Percentiles rank a stretch among this genome's conserved stretches.
phyloP scores from a whole-genome alignment of 2,113 vertebrate species.

The Xiphorhynchus elegans region DNA sequence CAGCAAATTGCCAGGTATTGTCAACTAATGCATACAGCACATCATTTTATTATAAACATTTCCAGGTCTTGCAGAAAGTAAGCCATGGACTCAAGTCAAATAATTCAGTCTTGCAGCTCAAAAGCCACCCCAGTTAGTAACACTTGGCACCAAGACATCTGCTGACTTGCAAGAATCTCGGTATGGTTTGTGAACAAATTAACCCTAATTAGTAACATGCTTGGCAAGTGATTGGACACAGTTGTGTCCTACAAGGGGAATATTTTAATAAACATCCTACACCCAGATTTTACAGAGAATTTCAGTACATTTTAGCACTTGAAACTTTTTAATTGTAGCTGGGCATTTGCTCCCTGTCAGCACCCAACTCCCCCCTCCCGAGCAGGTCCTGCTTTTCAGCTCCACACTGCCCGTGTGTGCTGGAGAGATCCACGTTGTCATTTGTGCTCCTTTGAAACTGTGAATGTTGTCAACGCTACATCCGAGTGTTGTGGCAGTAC shows the following conservation, averaged over 20 bases:
- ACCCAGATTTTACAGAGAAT: not conserved
- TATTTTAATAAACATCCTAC: not conserved
- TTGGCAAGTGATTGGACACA: not conserved
- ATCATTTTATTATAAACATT: not conserved
- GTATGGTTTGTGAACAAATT: not conserved
- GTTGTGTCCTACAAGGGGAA: not conserved
- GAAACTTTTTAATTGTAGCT: not conserved
- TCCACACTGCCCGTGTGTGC: not conserved
- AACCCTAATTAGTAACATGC: not conserved
- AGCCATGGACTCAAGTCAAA: not conserved
- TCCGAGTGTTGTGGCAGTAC: not conserved
- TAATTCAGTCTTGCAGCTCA: not conserved
- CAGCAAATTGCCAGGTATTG: not conserved
- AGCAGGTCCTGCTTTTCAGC: not conserved
- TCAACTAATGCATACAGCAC: not conserved
- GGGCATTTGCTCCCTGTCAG: not conserved
- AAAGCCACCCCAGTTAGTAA: not conserved
- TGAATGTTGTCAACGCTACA: not conserved
- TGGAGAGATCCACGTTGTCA: not conserved
- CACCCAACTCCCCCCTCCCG: not conserved
- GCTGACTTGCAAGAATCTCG: not conserved
- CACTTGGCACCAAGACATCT: not conserved
- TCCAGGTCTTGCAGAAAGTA: not conserved
- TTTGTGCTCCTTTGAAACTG: not conserved
- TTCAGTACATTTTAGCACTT: not conserved